phyloP scores from a whole-genome alignment of 2,888 invertebrate species.

The Diplolepis rosae region DNA sequence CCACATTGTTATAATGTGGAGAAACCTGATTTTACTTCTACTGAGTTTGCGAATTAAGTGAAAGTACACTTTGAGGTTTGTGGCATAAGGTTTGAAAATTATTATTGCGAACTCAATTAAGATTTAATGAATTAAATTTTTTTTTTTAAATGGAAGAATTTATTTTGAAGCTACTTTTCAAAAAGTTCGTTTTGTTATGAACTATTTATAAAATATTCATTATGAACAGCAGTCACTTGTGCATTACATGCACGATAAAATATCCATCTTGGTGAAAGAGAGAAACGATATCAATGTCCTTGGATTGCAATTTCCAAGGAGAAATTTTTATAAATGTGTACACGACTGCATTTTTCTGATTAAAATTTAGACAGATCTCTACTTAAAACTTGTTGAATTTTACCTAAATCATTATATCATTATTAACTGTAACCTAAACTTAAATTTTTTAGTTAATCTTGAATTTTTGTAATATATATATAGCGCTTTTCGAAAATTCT shows the following conservation, averaged over 20 bases:
- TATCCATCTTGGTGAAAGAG: neutral
- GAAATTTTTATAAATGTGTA: neutral
- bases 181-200: too few species aligned
- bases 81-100: neutral
- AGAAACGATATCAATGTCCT: neutral
- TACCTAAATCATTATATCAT: too few species aligned
- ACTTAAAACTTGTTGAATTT: neutral
- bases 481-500: too few species aligned
- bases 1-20: slow-evolving; percentile 11
- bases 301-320: neutral
- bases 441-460: too few species aligned
- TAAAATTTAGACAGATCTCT: neutral
- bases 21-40: slow-evolving; percentile 16
- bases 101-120: neutral
- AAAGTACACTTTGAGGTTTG: slow-evolving; percentile 9
- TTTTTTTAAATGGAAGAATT: too few species aligned
- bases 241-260: neutral
- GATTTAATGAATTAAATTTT: too few species aligned
- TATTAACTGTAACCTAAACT: too few species aligned
- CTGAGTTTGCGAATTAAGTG: slow-evolving; percentile 16
- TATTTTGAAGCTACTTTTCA: too few species aligned
- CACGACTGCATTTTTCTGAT: too few species aligned
- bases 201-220: too few species aligned
- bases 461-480: too few species aligned
- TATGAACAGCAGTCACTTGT: too few species aligned